Conservation (phyloP, 2,888 invertebrate species). For the Sceliomorpha sp. region DNA sequence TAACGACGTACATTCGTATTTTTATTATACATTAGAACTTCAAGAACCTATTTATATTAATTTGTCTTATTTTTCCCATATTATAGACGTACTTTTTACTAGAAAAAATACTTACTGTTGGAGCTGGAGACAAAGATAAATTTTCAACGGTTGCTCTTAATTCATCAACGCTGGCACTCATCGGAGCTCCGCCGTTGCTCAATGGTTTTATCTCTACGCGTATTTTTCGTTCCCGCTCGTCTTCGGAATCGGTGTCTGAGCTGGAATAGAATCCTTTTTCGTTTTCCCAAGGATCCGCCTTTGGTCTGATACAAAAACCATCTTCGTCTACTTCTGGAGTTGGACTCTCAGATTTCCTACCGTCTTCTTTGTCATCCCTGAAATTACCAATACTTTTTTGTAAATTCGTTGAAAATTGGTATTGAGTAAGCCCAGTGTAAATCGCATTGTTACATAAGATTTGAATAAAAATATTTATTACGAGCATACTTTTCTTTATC, state of each 20-base stretch:
- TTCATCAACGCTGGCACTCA: slow-evolving; percentile 98
- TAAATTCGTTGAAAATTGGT: background rate
- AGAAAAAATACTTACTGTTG: slow-evolving; percentile 82
- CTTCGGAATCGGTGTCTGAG: slow-evolving; percentile 92
- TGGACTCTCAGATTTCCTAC: slow-evolving; percentile 81
- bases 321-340: slow-evolving; percentile 95
- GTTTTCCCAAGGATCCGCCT: slow-evolving; percentile 88
- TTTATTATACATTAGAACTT: too few relatives aligned
- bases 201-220: slow-evolving; percentile 97
- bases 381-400: too few relatives aligned
- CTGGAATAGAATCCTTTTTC: slow-evolving; percentile 94
- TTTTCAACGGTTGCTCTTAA: slow-evolving; percentile 95
- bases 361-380: slow-evolving; percentile 86
- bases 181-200: slow-evolving; percentile 92
- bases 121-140: slow-evolving; percentile 90
- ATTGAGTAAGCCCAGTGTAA: slow-evolving; percentile 66
- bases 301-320: slow-evolving; percentile 94
- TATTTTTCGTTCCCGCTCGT: slow-evolving; percentile 93
- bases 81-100: slow-evolving; percentile 2
- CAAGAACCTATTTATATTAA: too few relatives aligned
- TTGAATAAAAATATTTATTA: too few relatives aligned
- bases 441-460: background rate
- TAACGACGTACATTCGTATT: too few relatives aligned
- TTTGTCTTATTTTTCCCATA: background rate
- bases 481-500: too few relatives aligned